These are phyloP conservation scores for Addax nasomaculatus DNA, from an alignment of 2,113 vertebrate genomes.

Conservation along the genomic window DNA sequence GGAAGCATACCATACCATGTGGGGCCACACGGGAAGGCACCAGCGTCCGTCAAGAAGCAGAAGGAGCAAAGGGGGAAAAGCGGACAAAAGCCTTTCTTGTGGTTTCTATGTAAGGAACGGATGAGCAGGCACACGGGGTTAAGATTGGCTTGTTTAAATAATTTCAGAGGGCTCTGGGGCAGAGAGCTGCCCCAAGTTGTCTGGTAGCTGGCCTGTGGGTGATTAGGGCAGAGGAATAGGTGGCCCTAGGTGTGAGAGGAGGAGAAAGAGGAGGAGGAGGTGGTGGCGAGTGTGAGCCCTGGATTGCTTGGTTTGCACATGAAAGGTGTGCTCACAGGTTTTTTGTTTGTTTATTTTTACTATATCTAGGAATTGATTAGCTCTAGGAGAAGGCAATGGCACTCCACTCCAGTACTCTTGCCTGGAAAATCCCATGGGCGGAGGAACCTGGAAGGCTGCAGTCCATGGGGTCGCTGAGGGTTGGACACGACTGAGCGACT, in stretches of 20 bases:
- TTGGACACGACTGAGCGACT: no score
- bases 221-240: background rate
- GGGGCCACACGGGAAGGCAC: no score
- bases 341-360: no score
- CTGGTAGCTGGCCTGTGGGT: background rate
- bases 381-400: no score
- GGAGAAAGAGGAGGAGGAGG: background rate
- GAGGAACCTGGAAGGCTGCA: no score
- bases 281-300: background rate
- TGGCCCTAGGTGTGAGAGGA: background rate
- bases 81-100: background rate
- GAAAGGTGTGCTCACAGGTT: background rate
- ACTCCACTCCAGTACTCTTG: no score
- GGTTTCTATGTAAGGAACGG: background rate
- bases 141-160: background rate
- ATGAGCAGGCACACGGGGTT: background rate
- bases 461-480: no score
- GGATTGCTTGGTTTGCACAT: background rate
- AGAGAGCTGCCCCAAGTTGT: background rate
- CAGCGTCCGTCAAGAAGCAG: background rate
- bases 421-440: no score
- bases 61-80: background rate
- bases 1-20: background rate
- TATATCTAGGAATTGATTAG: background rate
- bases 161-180: background rate